phyloP scores from a whole-genome alignment of 2,888 invertebrate genomes.

The Amphimallon solstitiale region DNA sequence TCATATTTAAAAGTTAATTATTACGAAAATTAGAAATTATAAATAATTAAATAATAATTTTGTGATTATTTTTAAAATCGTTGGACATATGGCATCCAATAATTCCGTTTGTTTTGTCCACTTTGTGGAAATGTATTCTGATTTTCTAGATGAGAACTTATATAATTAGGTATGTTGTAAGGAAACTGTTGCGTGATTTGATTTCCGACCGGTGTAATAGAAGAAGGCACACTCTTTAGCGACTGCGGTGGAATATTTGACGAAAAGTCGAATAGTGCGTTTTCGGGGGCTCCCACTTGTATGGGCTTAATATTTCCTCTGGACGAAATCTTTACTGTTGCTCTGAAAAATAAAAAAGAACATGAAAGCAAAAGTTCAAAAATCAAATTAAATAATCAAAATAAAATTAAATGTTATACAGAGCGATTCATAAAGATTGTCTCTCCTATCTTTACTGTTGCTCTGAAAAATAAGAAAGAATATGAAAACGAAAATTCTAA shows the following conservation, averaged over 20 bases:
- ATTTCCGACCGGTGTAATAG: background rate
- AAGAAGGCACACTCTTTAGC: background rate
- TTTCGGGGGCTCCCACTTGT: slow-evolving; percentile 27
- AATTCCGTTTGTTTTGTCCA: background rate
- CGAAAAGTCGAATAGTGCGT: slow-evolving; percentile 33
- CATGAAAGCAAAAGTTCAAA: no score
- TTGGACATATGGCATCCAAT: background rate
- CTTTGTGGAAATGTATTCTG: slow-evolving; percentile 8
- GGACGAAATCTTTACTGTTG: slow-evolving; percentile 34
- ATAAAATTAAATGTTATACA: no score
- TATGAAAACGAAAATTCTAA: no score
- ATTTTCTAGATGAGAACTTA: slow-evolving; percentile 24
- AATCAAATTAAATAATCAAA: no score
- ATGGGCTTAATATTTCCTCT: slow-evolving; percentile 34
- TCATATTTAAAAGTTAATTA: no score
- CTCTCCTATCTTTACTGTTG: slow-evolving; percentile 35
- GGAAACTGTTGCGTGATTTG: slow-evolving; percentile 26
- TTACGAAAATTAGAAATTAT: background rate
- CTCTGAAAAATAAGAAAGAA: slow-evolving; percentile 31
- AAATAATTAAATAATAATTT: background rate
- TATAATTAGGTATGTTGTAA: slow-evolving; percentile 34
- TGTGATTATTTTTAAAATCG: no score
- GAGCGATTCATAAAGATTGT: no score
- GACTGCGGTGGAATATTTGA: slow-evolving; percentile 22
- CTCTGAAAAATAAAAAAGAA: slow-evolving; percentile 31